Base-by-base conservation (phyloP, 2,113 vertebrate species). In the Macquaria ambigua region DNA sequence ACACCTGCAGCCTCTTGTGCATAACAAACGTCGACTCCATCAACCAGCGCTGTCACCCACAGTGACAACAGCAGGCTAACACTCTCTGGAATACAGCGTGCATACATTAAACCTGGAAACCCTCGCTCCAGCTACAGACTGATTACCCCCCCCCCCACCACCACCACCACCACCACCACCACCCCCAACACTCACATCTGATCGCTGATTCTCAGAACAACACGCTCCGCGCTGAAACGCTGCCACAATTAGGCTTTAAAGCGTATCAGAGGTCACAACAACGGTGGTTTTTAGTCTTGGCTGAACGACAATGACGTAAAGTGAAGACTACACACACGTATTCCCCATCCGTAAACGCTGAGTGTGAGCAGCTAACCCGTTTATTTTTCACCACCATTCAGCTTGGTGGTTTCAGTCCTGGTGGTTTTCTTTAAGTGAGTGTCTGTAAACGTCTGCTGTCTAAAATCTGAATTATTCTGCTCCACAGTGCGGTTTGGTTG, bases 21-120 rank as follows among this genome's bases (percentile, higher is more conserved):
- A 14, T 28, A 86, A 76, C 77, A 61, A 86, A 77, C 4, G 12
- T 34, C 9, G 21, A 31, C 80, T 79, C 64, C 71, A 66, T 88
- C 77, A 68, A 8, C 56, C 50, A 4, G 52, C 16, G 46, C 52
- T 20, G 77, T 87, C 80, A 79, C 76, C 82, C 16, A 34, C 79
- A 67, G 79, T 77, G 63, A 85, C 86, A 87, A 31, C 87, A 78
- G 63, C 84, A 74, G 52, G 76, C 53, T 89, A 41, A 83, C 70
- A 8, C 85, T 39, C 70, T 16, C 43, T 4, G 48, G 46, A 62
- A 69, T 74, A n/a, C 76, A 77, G 37, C 55, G 0, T 16, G 86
- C 77, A 79, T 50, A 56, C 68, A 77, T 84, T 63, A 82, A 46
- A 82, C 74, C 18, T 72, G 8, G n/a, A 56, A 61, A 78, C 18